Evolutionary conservation across 2,888 invertebrate species (phyloP), one percentile per base, ranked within the genome.

Genomic region (Elgonia sp.): DNA sequence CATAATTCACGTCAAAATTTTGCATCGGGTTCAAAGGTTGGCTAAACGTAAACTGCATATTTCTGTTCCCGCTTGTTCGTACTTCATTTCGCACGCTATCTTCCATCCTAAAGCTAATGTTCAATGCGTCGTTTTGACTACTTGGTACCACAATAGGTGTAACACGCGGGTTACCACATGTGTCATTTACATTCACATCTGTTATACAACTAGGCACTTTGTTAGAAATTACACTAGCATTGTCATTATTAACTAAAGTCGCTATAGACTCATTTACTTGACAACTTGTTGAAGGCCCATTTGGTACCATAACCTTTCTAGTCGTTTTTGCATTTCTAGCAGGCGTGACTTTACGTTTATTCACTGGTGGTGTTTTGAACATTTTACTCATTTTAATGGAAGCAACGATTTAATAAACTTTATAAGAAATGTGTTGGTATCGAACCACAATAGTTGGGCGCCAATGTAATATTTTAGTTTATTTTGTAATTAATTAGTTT

Each of bases 371-470:
- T 60, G 75, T 75, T 63, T 62, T 62, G 50, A 62, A 76, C 63
- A 76, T 76, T 46, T 62, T 57, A n/a, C n/a, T 55, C 29, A 70
- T 55, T 37, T 37, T 10, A 42, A 10, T 40, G 40, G 37, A 39
- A n/a, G n/a, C n/a, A n/a, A n/a, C n/a, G n/a, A n/a, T n/a, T n/a
- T n/a, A n/a, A n/a, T 50, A 7, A 40, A 3, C 40, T 37, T 53
- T 3, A n/a, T n/a, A n/a, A n/a, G n/a, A 4, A 53, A 70, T 46
- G 10, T 4, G 16, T 39, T n/a, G n/a, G n/a, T 65, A 40, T 70
- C 70, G 53, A 9, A 75, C 60, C 75, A 42, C 75, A 0, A 63
- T 76, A 76, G 63, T 76, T 76, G 76, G 76, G 76, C 76, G 76
- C 76, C 76, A 76, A 63, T 29, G 29, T 29, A 29, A 29, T 29